These are phyloP conservation scores for Scelioninae gen. 2 DNA, from an alignment of 2,888 invertebrate genomes.

Conservation along the genomic window DNA sequence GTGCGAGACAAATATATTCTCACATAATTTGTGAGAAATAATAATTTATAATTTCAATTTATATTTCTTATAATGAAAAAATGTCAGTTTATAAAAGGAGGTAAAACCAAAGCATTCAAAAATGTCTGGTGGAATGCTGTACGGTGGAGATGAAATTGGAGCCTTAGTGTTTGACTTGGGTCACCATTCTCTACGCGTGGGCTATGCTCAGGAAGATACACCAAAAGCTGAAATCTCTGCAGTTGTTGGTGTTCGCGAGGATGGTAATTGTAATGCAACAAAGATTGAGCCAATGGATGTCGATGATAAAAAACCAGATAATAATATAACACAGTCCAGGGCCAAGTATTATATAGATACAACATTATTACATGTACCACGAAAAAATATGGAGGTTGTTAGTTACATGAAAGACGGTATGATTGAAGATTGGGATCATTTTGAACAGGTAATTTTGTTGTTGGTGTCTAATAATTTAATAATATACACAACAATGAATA, in stretches of 20 bases:
- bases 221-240: conserved; percentile 99
- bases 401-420: conserved; percentile 98
- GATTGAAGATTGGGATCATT: conserved; percentile 99
- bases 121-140: conserved; percentile 79
- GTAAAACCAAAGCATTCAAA: conserved; percentile 8
- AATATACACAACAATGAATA: too few species aligned
- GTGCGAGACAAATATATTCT: too few species aligned
- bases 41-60: too few species aligned
- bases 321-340: conserved; percentile 80
- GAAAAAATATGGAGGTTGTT: conserved; percentile 90
- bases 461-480: too few species aligned
- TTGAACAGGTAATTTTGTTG: conserved; percentile 89
- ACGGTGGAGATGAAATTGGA: conserved; percentile 98
- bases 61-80: too few species aligned
- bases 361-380: conserved; percentile 92
- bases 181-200: conserved; percentile 91
- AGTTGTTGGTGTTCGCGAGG: conserved; percentile 90
- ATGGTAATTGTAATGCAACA: conserved; percentile 77
- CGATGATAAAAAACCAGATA: conserved; percentile 86
- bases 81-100: conserved; percentile 11
- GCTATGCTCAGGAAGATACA: conserved; percentile 98
- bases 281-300: conserved; percentile 80
- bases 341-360: conserved; percentile 94
- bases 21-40: too few species aligned
- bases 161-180: conserved; percentile 98